Evolutionary conservation across 2,797 vertebrate species (phyloP), one percentile per base, ranked within the genome.

Genomic region (Naso thynnoides): DNA sequence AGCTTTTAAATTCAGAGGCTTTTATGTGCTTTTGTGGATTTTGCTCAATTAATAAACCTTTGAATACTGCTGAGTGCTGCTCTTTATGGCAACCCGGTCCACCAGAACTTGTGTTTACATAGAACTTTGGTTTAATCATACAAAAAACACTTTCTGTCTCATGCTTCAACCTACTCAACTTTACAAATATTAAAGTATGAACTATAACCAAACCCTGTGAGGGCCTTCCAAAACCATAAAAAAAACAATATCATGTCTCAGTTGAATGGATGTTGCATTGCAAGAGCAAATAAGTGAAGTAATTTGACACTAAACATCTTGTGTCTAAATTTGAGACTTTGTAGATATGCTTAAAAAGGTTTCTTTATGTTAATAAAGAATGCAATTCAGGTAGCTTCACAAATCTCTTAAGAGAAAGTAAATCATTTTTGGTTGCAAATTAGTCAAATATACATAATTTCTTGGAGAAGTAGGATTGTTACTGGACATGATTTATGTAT

Each of bases 21-120:
- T 39, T 70, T 18, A 49, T 56, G 29, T 19, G 4, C 49, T 49
- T 23, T 33, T 62, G 50, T 21, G 21, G 29, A 72, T 54, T 58
- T 71, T 65, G 2, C 8, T 60, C 15, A 38, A 44, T 39, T 6
- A 49, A 9, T 48, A 15, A 18, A 42, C 5, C 14, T 52, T 36
- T 33, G 1, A 60, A 56, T 42, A 18, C 23, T 47, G 13, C 48
- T 9, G 14, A 63, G 33, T 42, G 59, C 5, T 4, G 3, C 10
- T 47, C 2, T 50, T 27, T 9, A 21, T 26, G 38, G 11, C 14
- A 57, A 36, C 33, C 33, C 33, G 9, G 5, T 11, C 2, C 33
- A 8, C 10, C 13, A 9, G 10, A 36, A 26, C 9, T 13, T 39
- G 38, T 39, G 38, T 39, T 39, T 39, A 39, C 2, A 14, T 54